phyloP scores from a whole-genome alignment of 2,797 vertebrate species.

The Valencia hispanica region DNA sequence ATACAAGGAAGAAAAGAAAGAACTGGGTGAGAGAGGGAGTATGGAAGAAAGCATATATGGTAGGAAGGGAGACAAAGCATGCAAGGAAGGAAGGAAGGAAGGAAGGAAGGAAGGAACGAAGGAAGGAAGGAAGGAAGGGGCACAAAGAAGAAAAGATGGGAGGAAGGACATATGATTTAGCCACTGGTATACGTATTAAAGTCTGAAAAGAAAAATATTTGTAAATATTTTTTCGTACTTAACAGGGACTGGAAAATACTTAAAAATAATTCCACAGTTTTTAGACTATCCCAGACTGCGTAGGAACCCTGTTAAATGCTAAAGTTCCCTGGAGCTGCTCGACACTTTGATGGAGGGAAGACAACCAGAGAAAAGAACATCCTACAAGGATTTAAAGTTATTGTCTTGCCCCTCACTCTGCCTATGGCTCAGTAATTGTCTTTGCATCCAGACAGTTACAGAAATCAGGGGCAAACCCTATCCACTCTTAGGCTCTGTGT shows the following conservation, averaged over 20 bases:
- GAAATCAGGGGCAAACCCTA: constrained; percentile 57
- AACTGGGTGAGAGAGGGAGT: neutral
- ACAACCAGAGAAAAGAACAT: constrained; percentile 67
- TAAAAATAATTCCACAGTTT: neutral
- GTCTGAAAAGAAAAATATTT: constrained; percentile 29
- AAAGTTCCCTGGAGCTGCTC: constrained; percentile 43
- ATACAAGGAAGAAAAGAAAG: neutral
- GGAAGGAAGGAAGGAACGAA: too few relatives aligned
- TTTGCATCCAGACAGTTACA: constrained; percentile 59
- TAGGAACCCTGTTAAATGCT: neutral
- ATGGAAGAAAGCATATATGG: neutral
- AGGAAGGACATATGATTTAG: neutral
- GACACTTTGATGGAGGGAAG: constrained; percentile 57
- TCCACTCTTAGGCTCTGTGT: constrained; percentile 49
- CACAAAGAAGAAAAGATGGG: too few relatives aligned
- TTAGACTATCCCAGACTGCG: neutral
- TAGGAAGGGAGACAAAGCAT: neutral
- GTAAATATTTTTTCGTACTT: neutral
- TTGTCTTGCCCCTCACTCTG: constrained; percentile 59
- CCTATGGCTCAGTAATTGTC: constrained; percentile 75
- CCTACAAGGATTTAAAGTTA: constrained; percentile 68
- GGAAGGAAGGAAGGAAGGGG: constrained; percentile 2
- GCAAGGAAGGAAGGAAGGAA: neutral
- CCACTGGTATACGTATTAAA: neutral
- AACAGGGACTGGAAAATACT: neutral